Evolutionary conservation across 2,113 vertebrate species (phyloP).

Genomic region (Cromileptes altivelis): DNA sequence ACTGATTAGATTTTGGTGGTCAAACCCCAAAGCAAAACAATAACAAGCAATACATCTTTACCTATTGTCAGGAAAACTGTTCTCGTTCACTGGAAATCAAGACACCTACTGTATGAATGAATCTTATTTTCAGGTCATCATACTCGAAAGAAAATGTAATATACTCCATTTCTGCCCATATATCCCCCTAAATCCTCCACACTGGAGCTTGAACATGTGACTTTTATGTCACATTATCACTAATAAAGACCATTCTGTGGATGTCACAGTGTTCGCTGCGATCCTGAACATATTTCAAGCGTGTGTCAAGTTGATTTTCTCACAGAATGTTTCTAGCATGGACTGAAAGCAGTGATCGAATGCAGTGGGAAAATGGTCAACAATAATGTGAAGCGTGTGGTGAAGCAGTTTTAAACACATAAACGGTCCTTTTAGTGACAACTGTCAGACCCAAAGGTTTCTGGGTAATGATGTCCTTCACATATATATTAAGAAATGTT

Average conservation of each 20-base stretch:
- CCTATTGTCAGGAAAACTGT: no score
- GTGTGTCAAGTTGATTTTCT: neutral
- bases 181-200: no score
- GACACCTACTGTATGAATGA: no score
- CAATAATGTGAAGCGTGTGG: neutral
- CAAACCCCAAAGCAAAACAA: no score
- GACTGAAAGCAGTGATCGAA: neutral
- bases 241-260: no score
- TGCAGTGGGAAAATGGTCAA: neutral
- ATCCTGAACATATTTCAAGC: neutral
- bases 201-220: neutral
- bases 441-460: neutral
- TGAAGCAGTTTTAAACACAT: neutral
- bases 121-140: no score
- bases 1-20: no score
- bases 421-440: no score
- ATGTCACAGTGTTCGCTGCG: neutral
- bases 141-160: no score
- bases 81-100: no score
- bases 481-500: neutral
- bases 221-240: neutral
- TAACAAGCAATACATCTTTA: no score
- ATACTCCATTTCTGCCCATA: no score
- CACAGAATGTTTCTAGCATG: neutral
- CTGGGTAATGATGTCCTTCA: neutral